These are phyloP conservation scores for Sternotherus odoratus DNA, from an alignment of 2,797 vertebrate genomes.

Conservation along the genomic window DNA sequence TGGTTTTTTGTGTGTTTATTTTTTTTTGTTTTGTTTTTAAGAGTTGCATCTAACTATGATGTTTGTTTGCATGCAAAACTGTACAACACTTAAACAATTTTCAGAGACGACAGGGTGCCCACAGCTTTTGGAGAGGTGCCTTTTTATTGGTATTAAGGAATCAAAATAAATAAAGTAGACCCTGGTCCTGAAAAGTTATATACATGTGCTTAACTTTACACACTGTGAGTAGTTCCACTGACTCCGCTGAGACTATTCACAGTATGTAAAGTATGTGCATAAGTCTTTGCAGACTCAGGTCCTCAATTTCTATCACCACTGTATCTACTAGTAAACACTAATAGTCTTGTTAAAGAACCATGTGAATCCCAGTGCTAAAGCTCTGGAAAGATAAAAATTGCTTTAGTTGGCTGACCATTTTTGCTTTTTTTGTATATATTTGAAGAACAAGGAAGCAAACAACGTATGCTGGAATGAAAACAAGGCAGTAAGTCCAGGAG, in stretches of 20 bases:
- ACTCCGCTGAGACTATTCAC: background rate
- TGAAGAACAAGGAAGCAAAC: slow-evolving; percentile 24
- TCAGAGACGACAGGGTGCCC: background rate
- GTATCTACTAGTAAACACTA: background rate
- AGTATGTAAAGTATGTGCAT: background rate
- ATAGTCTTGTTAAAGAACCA: background rate
- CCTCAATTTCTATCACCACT: background rate
- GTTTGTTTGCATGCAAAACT: background rate
- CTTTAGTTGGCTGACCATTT: background rate
- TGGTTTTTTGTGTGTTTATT: background rate
- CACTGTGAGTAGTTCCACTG: background rate
- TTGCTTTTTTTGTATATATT: background rate
- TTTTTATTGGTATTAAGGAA: background rate
- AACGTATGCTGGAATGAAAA: background rate
- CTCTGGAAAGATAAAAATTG: background rate
- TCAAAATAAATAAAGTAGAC: background rate
- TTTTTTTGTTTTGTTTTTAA: background rate
- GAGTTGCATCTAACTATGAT: background rate
- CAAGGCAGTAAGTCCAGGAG: background rate
- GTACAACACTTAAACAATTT: background rate
- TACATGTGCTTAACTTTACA: background rate
- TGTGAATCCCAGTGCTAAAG: background rate
- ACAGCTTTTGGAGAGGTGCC: background rate
- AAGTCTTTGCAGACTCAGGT: background rate
- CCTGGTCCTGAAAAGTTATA: background rate